Conservation (phyloP, 2,797 vertebrate species). For the Gymnothorax reevesii region DNA sequence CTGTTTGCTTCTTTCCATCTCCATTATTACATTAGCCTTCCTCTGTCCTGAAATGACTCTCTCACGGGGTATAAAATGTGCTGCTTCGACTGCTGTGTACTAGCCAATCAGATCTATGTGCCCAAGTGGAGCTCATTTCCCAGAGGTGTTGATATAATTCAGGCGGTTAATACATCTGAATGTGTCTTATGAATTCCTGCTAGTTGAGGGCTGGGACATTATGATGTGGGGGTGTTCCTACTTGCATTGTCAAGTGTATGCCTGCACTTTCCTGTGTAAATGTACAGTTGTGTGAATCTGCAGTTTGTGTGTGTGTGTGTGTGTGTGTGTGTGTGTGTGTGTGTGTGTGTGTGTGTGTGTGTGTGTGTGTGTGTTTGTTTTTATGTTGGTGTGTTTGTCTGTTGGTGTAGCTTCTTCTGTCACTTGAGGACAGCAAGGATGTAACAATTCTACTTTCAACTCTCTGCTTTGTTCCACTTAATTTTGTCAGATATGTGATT, state of each 20-base stretch:
- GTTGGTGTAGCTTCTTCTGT: background rate
- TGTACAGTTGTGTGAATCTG: background rate
- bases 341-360: background rate
- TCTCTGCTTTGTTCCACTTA: background rate
- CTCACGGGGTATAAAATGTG: conserved; percentile 1
- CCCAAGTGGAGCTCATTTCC: background rate
- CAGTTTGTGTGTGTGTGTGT: background rate
- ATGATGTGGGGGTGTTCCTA: background rate
- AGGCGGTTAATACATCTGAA: background rate
- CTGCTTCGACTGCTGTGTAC: background rate
- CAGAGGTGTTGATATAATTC: background rate
- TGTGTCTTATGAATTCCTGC: background rate
- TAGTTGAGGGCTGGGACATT: background rate
- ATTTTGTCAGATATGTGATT: no score
- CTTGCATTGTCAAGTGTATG: background rate
- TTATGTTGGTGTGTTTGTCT: no score
- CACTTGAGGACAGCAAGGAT: background rate
- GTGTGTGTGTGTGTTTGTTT: background rate
- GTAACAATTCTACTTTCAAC: background rate
- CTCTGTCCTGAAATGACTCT: background rate
- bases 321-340: background rate
- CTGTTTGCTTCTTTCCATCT: background rate
- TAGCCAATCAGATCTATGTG: background rate
- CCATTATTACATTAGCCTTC: background rate
- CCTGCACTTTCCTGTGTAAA: background rate